A percentile compares a stretch with the other conserved stretches of the same genome.
phyloP scores from a whole-genome alignment of 1,140 invertebrate species.

The Maconellicoccus hirsutus region DNA sequence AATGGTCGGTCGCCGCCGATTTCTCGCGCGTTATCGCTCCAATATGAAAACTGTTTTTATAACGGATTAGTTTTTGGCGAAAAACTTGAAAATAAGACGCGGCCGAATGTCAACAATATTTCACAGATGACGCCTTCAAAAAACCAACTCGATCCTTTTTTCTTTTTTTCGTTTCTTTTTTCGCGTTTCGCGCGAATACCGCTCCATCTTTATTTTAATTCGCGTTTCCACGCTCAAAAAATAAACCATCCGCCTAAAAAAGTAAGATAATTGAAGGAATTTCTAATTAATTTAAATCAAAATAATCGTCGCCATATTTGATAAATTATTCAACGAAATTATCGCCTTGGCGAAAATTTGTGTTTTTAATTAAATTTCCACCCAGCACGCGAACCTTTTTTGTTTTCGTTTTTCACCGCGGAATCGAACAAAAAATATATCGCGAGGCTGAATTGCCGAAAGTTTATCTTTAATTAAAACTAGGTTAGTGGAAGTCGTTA shows the following conservation, averaged over 20 bases:
- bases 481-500: slow-evolving; percentile 21
- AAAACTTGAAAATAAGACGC: slow-evolving; percentile 13
- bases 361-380: not conserved
- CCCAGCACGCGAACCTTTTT: not conserved
- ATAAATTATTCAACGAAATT: slow-evolving; percentile 13
- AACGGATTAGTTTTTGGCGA: slow-evolving; percentile 19
- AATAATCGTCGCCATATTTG: slow-evolving; percentile 14
- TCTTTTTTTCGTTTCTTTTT: not conserved
- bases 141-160: not conserved
- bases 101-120: slow-evolving; percentile 20
- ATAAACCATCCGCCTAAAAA: not conserved
- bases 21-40: slow-evolving; percentile 16
- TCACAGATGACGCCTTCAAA: slow-evolving; percentile 15
- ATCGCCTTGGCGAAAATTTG: not conserved
- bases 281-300: slow-evolving; percentile 17
- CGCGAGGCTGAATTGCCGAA: not conserved
- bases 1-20: not conserved
- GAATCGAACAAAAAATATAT: not conserved
- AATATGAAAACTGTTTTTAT: slow-evolving; percentile 16
- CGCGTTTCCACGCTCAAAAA: no score
- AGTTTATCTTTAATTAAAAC: slow-evolving; percentile 22
- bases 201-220: not conserved
- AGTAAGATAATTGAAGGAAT: slow-evolving; percentile 13
- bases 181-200: not conserved
- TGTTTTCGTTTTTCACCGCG: not conserved